These are phyloP conservation scores for Diprion similis DNA, from an alignment of 1,140 invertebrate species.

Conservation along the genomic window DNA sequence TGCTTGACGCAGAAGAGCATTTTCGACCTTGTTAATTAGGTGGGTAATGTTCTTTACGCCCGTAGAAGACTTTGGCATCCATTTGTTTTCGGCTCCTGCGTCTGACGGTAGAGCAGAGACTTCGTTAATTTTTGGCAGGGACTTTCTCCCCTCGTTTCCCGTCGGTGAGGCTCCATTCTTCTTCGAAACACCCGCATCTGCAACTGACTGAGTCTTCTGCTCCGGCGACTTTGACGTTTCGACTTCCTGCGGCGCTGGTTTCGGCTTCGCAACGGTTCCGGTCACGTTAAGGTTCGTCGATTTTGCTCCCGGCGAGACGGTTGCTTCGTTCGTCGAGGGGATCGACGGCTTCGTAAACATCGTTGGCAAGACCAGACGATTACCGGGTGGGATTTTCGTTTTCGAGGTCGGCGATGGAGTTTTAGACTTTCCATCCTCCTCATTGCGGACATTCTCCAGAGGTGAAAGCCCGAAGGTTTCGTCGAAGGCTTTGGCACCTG, in stretches of 20 bases:
- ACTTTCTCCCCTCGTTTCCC: background rate
- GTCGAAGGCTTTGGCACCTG: background rate
- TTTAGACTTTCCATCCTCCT: conserved; percentile 52
- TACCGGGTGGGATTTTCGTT: background rate
- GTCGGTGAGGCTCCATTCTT: too few relatives aligned
- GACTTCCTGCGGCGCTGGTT: too few relatives aligned
- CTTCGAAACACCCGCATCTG: too few relatives aligned
- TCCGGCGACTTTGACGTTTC: too few relatives aligned
- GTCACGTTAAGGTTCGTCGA: background rate
- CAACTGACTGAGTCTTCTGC: too few relatives aligned
- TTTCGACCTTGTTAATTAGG: too few relatives aligned
- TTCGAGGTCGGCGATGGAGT: background rate
- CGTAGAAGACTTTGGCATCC: background rate
- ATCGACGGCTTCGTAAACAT: background rate
- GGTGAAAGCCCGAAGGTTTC: background rate
- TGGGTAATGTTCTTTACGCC: too few relatives aligned
- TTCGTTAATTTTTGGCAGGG: background rate
- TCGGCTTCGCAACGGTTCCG: too few relatives aligned
- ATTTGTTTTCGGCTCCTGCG: background rate
- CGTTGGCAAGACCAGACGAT: background rate
- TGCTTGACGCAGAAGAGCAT: too few relatives aligned
- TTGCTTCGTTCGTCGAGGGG: background rate
- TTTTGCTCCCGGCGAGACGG: background rate
- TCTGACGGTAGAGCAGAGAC: background rate
- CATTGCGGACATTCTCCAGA: background rate